phyloP scores from a whole-genome alignment of 2,888 invertebrate genomes.

The Apoda limacodes region DNA sequence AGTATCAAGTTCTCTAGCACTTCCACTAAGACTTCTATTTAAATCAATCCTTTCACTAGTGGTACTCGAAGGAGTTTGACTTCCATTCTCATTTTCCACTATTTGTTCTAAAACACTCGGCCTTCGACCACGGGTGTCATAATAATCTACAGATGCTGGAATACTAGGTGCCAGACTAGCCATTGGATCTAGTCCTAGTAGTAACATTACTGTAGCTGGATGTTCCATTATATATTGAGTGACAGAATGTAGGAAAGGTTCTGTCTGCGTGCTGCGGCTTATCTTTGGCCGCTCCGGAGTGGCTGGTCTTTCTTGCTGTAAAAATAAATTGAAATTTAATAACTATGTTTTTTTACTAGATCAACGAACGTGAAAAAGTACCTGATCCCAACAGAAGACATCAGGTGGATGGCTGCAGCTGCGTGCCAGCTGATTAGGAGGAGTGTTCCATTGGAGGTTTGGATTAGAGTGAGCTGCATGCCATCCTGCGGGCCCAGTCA shows the following conservation, averaged over 20 bases:
- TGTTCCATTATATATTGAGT: constrained; percentile 78
- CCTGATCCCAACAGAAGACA: constrained; percentile 82
- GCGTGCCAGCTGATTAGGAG: constrained; percentile 73
- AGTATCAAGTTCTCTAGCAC: constrained; percentile 38
- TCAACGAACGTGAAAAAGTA: constrained; percentile 16
- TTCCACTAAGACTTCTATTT: constrained; percentile 39
- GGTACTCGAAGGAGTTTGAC: constrained; percentile 56
- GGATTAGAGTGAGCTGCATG: constrained; percentile 88
- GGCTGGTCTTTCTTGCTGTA: constrained; percentile 49
- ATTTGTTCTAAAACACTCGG: constrained; percentile 58
- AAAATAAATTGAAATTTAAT: constrained; percentile 13
- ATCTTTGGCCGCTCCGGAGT: constrained; percentile 52
- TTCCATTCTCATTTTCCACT: constrained; percentile 53
- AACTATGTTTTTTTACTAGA: neutral
- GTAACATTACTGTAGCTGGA: constrained; percentile 77
- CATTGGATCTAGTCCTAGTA: constrained; percentile 78
- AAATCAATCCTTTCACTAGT: constrained; percentile 46
- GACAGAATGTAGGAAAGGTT: constrained; percentile 70
- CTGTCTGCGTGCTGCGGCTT: constrained; percentile 72
- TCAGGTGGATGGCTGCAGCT: constrained; percentile 89
- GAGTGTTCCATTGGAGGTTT: constrained; percentile 73
- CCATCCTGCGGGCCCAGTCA: constrained; percentile 76
- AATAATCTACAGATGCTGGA: constrained; percentile 56
- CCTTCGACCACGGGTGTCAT: constrained; percentile 47
- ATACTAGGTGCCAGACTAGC: constrained; percentile 48